Conservation (phyloP, 2,113 vertebrate species). For the Sceloporus tristichus region DNA sequence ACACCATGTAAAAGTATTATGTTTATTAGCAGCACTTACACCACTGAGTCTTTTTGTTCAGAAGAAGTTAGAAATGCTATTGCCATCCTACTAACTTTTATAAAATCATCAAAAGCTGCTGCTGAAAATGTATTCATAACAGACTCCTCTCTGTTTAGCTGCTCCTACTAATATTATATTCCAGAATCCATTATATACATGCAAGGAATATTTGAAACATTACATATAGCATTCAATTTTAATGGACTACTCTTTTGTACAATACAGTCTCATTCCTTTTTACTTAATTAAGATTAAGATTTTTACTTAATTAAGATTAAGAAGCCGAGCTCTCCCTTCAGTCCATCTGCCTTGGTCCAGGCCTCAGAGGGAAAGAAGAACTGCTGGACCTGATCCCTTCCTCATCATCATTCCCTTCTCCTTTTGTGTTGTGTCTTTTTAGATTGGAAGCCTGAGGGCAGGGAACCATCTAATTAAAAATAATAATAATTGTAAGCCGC, state of each 20-base stretch:
- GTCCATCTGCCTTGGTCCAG: no score
- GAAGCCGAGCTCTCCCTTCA: no score
- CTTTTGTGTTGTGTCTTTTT: no score
- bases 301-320: no score
- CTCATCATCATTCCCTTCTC: no score
- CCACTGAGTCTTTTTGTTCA: constrained; percentile 17
- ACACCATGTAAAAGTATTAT: neutral
- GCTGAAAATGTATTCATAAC: neutral
- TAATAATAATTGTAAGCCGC: no score
- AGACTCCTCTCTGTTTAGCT: neutral
- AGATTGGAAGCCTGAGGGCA: no score
- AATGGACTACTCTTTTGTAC: neutral
- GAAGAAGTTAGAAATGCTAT: constrained; percentile 8
- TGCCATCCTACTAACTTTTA: constrained; percentile 11
- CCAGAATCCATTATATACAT: neutral
- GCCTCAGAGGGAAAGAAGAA: no score
- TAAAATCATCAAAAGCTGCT: constrained; percentile 10
- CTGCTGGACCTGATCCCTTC: no score
- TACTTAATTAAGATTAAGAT: no score
- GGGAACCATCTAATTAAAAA: no score
- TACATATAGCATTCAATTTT: neutral
- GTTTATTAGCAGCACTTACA: constrained; percentile 26
- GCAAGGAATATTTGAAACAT: no score
- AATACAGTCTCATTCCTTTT: neutral
- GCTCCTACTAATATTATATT: neutral